phyloP scores from a whole-genome alignment of 2,888 invertebrate genomes.

The Pachymerium ferrugineum region DNA sequence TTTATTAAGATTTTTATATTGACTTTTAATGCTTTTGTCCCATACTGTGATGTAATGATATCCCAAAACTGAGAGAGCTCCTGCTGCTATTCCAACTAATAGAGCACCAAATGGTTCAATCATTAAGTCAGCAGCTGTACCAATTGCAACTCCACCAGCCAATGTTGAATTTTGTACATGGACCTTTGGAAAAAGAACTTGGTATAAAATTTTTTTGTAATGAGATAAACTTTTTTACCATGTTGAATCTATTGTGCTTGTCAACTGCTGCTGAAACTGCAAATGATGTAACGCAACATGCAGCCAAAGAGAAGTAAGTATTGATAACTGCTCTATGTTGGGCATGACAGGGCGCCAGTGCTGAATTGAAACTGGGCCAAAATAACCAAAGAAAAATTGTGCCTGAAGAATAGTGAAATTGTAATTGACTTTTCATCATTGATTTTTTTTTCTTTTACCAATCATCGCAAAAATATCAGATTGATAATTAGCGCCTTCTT shows the following conservation, averaged over 20 bases:
- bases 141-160: conserved; percentile 82
- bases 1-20: neutral
- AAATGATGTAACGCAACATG: conserved; percentile 76
- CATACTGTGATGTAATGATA: conserved; percentile 62
- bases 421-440: neutral
- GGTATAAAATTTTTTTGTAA: no score
- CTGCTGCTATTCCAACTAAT: conserved; percentile 70
- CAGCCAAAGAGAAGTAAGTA: conserved; percentile 81
- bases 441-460: conserved; percentile 55
- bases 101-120: conserved; percentile 77
- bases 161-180: conserved; percentile 29
- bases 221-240: no score
- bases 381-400: conserved; percentile 92
- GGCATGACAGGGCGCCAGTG: conserved; percentile 61
- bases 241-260: conserved; percentile 70
- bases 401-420: conserved; percentile 54
- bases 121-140: conserved; percentile 73
- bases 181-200: no score
- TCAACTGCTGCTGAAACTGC: conserved; percentile 71
- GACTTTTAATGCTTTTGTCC: no score
- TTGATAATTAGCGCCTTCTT: conserved; percentile 68
- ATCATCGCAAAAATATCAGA: conserved; percentile 94
- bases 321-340: conserved; percentile 84
- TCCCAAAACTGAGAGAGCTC: conserved; percentile 70
- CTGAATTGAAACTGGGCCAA: conserved; percentile 94